Evolutionary conservation across 2,797 vertebrate species (phyloP).

Genomic region (Pampus argenteus): DNA sequence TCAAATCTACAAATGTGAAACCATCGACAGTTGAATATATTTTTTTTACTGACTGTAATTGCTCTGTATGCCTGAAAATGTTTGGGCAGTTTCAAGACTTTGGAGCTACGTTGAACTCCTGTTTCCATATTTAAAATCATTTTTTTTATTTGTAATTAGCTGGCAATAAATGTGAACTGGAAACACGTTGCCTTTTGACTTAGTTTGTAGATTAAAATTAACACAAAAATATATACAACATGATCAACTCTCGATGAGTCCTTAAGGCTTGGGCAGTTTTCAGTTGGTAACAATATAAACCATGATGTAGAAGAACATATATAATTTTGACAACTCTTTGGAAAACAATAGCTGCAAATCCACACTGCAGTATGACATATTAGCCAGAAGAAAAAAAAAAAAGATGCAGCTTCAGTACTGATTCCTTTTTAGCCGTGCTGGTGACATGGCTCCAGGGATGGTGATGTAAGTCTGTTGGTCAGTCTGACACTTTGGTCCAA

Average conservation of each 20-base stretch:
- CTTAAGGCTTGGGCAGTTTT: too few species aligned
- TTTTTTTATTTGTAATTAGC: conserved; percentile 53
- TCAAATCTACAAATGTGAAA: conserved; percentile 31
- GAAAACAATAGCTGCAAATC: neutral
- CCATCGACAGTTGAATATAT: conserved; percentile 45
- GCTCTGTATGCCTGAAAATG: conserved; percentile 35
- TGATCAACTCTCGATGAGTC: neutral
- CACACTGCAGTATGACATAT: neutral
- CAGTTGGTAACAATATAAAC: neutral
- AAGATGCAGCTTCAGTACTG: too few species aligned
- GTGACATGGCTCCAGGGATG: too few species aligned
- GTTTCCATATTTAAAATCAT: conserved; percentile 39
- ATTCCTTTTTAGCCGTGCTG: neutral
- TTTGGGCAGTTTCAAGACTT: conserved; percentile 22
- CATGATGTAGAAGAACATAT: neutral
- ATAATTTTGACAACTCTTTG: neutral
- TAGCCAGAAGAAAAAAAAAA: neutral
- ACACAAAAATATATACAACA: neutral
- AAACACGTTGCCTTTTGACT: conserved; percentile 31
- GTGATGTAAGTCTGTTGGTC: neutral
- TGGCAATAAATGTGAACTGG: conserved; percentile 66
- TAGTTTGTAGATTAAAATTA: conserved; percentile 22
- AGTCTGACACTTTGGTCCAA: neutral
- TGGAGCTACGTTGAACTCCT: conserved; percentile 22
- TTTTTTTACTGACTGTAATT: conserved; percentile 62